A percentile compares a stretch with the other conserved stretches of the same genome.
These are phyloP conservation scores for Cirrhinus molitorella DNA, from an alignment of 2,797 vertebrate species.

Conservation along the genomic window DNA sequence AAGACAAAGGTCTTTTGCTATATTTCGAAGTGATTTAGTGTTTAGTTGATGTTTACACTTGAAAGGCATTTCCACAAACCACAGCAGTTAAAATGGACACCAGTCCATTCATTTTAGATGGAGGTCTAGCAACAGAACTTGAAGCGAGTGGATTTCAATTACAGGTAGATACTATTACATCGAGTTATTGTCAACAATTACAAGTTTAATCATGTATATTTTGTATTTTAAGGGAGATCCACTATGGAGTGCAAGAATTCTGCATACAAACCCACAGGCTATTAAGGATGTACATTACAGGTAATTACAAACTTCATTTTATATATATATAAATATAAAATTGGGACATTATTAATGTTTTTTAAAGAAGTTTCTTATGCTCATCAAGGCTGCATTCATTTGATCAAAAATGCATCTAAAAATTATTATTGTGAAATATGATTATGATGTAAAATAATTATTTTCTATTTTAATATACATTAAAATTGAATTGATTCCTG, in stretches of 20 bases:
- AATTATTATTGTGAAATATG: too few relatives aligned
- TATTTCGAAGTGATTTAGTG: too few relatives aligned
- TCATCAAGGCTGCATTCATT: too few relatives aligned
- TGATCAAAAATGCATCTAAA: too few relatives aligned
- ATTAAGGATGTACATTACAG: constrained; percentile 80
- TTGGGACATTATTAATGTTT: too few relatives aligned
- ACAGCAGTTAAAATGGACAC: constrained; percentile 41
- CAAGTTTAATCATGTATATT: neutral
- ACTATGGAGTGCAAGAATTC: constrained; percentile 83
- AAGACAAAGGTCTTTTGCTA: neutral
- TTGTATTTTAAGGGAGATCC: constrained; percentile 78
- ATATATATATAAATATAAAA: too few relatives aligned
- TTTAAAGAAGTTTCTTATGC: too few relatives aligned
- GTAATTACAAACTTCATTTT: constrained; percentile 64
- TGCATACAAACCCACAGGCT: constrained; percentile 80
- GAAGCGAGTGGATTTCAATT: constrained; percentile 77
- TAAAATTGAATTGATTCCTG: too few relatives aligned
- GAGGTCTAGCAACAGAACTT: constrained; percentile 82
- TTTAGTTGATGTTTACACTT: neutral
- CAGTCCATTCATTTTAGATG: constrained; percentile 78
- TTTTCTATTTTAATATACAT: too few relatives aligned
- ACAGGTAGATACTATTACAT: constrained; percentile 69
- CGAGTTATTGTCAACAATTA: neutral
- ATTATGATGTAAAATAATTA: too few relatives aligned
- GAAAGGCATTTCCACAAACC: neutral